These are phyloP conservation scores for Chironex yamaguchii DNA, from an alignment of 30 jellyfish, hydroid and myxozoan genomes.

Conservation along the genomic window DNA sequence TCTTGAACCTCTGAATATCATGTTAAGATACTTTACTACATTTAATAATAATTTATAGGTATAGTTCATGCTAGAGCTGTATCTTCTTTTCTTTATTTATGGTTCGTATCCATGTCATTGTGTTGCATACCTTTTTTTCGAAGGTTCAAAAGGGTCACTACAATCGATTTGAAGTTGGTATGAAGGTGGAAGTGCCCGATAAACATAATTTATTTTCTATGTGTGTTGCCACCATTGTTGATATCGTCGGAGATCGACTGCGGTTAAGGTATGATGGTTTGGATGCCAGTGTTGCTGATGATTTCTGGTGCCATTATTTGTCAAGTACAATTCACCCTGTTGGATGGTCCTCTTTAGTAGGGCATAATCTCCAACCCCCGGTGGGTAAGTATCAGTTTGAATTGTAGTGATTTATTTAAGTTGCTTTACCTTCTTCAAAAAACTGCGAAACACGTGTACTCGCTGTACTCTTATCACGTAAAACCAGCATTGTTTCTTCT, in stretches of 20 bases:
- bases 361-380: slow-evolving; percentile 94
- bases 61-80: too few species aligned
- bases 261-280: slow-evolving; percentile 95
- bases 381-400: slow-evolving; percentile 63
- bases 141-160: slow-evolving; percentile 84
- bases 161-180: slow-evolving; percentile 90
- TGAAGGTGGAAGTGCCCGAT: slow-evolving; percentile 93
- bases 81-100: too few species aligned
- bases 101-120: too few species aligned
- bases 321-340: slow-evolving; percentile 97
- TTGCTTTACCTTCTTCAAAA: too few species aligned
- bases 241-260: slow-evolving; percentile 90
- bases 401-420: too few species aligned
- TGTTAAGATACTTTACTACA: too few species aligned
- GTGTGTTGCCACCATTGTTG: slow-evolving; percentile 97
- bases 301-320: slow-evolving; percentile 81
- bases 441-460: too few species aligned
- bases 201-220: slow-evolving; percentile 82
- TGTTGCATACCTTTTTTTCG: slow-evolving; percentile 6
- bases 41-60: too few species aligned
- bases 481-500: too few species aligned
- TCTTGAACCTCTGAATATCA: too few species aligned
- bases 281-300: slow-evolving; percentile 83
- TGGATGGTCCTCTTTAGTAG: slow-evolving; percentile 98
- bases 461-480: too few species aligned